Conservation (phyloP, 2,113 vertebrate genomes). For the Oreamnos americanus region DNA sequence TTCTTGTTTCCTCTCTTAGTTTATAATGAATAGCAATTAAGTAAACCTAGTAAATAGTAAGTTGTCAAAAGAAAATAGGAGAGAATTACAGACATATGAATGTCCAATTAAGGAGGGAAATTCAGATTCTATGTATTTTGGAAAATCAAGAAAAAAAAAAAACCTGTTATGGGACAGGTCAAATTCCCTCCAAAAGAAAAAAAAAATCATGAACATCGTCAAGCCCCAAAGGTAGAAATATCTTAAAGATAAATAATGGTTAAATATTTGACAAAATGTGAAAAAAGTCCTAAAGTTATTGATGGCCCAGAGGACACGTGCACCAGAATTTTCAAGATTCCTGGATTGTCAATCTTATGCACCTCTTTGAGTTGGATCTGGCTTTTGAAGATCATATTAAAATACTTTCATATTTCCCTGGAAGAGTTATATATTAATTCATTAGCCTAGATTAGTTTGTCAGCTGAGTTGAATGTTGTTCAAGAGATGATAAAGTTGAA, state of each 20-base stretch:
- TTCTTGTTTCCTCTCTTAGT: not conserved
- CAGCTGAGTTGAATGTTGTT: not conserved
- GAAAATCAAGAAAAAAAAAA: not conserved
- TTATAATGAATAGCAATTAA: not conserved
- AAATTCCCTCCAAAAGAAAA: not conserved
- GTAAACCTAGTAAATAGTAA: not conserved
- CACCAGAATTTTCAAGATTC: not conserved
- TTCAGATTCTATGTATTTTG: not conserved
- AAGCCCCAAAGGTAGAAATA: not conserved
- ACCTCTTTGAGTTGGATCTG: not conserved
- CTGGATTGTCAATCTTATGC: not conserved
- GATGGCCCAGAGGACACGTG: not conserved
- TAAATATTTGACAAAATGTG: not conserved
- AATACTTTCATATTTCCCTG: not conserved
- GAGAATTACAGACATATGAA: not conserved
- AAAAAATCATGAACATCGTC: not conserved
- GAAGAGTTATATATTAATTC: not conserved
- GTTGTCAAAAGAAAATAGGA: not conserved
- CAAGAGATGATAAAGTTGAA: not conserved
- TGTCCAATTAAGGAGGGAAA: not conserved
- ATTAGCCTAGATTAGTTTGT: not conserved
- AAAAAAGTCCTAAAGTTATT: not conserved
- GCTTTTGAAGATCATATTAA: not conserved
- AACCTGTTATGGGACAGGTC: not conserved
- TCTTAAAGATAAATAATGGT: not conserved